A percentile compares a stretch with the other conserved stretches of the same genome.
Evolutionary conservation across 2,888 invertebrate species (phyloP).

Genomic region (Acrobeloides nanus): DNA sequence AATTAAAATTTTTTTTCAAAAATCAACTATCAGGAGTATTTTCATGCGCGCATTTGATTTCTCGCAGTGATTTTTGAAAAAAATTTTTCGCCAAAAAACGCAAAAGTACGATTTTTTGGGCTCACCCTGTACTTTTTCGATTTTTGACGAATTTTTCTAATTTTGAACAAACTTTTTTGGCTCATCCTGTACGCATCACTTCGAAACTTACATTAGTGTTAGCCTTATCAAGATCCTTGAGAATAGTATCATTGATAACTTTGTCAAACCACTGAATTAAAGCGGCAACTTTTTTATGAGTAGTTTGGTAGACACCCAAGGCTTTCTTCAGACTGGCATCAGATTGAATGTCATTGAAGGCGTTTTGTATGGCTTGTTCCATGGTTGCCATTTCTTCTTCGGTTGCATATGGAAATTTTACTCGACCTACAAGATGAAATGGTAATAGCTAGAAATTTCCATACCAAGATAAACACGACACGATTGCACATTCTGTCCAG

Average conservation of each 20-base stretch:
- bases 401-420: conserved; percentile 59
- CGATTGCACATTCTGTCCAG: conserved; percentile 59
- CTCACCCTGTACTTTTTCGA: too few species aligned
- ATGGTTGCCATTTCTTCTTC: conserved; percentile 57
- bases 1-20: too few species aligned
- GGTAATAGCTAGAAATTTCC: background rate
- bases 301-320: conserved; percentile 56
- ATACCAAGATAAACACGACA: conserved; percentile 55
- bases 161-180: too few species aligned
- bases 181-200: too few species aligned
- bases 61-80: too few species aligned
- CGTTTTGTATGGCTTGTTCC: conserved; percentile 57
- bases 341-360: conserved; percentile 59
- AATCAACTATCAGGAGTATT: too few species aligned
- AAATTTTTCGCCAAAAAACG: too few species aligned
- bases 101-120: too few species aligned
- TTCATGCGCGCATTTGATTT: too few species aligned
- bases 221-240: conserved; percentile 57
- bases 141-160: too few species aligned
- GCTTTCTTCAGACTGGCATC: conserved; percentile 55
- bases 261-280: conserved; percentile 60
- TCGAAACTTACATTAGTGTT: conserved; percentile 47
- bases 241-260: conserved; percentile 59
- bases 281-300: conserved; percentile 57
- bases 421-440: conserved; percentile 20